Base-by-base conservation (phyloP, 2,888 invertebrate genomes). In the Thelaira solivaga region DNA sequence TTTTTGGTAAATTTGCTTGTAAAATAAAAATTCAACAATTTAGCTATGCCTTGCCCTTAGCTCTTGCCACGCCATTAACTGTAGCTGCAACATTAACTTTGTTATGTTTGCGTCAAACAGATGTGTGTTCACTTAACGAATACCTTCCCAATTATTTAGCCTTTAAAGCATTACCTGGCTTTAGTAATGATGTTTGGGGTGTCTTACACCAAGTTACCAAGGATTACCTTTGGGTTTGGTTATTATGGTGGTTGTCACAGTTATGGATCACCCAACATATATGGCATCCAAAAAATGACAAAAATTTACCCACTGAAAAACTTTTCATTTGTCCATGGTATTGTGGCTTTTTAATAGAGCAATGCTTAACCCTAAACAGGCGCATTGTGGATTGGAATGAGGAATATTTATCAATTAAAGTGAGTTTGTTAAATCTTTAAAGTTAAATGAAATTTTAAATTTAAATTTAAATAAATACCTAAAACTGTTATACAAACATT, bases 21-120 rank as follows among this genome's bases (percentile, higher is more conserved):
- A 95, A 95, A 90, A 94, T 96, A 80, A 92, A 95, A 86, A 96
- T 98, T 86, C 97, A 97, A 87, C 92, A 93, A 64, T 94, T 96
- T 86, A 94, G 96, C 82, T 97, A 94, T 83, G 94, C 97, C 0
- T 91, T 97, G 77, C 96, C 97, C 0, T 89, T 97, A 41, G 93
- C 91, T 83, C 90, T 97, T 10, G 92, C 93, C 0, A 93, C 94
- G 0, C 97, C 97, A 0, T 90, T 93, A 1, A 91, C 94, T 2
- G 90, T 96, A 1, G 92, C 92, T 16, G 85, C 92, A n/a, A 90
- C 95, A 34, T 92, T 95, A 36, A 88, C 92, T 0, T 88, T 94
- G 62, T 93, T 93, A 81, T 93, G 93, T 45, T 83, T 92, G 39
- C 93, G 93, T 82, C 91, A 92, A 62, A 89, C 90, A 7, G 89